Conservation (phyloP, 2,888 invertebrate genomes). For the Anorthoa munda region DNA sequence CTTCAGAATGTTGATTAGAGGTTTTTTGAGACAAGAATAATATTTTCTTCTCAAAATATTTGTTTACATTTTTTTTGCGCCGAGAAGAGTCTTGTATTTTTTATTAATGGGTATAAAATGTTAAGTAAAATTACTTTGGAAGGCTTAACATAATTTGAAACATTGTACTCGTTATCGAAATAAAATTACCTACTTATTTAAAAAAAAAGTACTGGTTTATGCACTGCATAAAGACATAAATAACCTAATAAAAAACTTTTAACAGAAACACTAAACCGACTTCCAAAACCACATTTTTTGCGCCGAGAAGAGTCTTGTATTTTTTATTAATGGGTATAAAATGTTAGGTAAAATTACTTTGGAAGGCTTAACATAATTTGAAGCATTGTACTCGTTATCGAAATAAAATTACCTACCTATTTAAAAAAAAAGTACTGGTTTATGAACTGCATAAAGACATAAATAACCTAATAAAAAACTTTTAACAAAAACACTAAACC, state of each 20-base stretch:
- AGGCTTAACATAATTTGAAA: not conserved
- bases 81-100: not conserved
- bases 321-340: not conserved
- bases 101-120: not conserved
- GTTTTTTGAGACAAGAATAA: not conserved
- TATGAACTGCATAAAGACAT: constrained; percentile 14
- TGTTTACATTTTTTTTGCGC: too few species aligned
- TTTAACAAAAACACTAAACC: too few species aligned
- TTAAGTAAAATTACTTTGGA: too few species aligned
- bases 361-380: not conserved
- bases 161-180: not conserved
- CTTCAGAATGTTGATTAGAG: constrained; percentile 14
- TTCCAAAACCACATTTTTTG: too few species aligned
- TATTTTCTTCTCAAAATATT: not conserved
- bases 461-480: not conserved
- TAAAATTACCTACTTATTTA: not conserved
- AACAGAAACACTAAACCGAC: too few species aligned
- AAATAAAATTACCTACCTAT: not conserved
- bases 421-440: constrained; percentile 4
- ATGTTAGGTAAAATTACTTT: too few species aligned
- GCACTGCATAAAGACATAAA: constrained; percentile 15
- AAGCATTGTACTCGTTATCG: not conserved
- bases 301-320: not conserved
- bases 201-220: constrained; percentile 12
- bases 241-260: not conserved